These are phyloP conservation scores for Poecilia wingei DNA, from an alignment of 2,797 vertebrate species.

Conservation along the genomic window DNA sequence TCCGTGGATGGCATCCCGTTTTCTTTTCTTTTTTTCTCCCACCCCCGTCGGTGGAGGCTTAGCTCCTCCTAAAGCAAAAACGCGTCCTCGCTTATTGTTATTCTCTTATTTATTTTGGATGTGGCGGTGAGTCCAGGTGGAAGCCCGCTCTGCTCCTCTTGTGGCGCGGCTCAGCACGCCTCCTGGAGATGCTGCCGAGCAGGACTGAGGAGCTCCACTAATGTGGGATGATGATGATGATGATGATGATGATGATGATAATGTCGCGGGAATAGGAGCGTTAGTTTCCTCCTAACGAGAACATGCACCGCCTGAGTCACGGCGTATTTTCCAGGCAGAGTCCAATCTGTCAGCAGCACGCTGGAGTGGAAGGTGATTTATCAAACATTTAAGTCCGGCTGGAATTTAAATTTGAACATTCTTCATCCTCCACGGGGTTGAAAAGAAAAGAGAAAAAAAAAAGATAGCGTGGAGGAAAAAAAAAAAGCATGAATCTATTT, in stretches of 20 bases:
- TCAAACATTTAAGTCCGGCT: not conserved
- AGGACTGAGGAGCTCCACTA: slow-evolving; percentile 62
- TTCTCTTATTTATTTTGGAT: not conserved
- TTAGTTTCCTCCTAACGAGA: slow-evolving; percentile 63
- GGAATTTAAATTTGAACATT: not conserved
- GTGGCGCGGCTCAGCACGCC: slow-evolving; percentile 46
- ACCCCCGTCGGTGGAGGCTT: slow-evolving; percentile 12
- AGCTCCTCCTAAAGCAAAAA: not conserved
- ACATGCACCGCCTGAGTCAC: slow-evolving; percentile 56
- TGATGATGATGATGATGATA: slow-evolving; percentile 54
- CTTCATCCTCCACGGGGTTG: not conserved
- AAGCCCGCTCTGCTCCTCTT: slow-evolving; percentile 40
- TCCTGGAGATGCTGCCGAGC: slow-evolving; percentile 62
- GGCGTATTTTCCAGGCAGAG: slow-evolving; percentile 15
- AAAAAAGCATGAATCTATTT: slow-evolving; percentile 18
- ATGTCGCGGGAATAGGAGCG: slow-evolving; percentile 75
- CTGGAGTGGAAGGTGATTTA: not conserved
- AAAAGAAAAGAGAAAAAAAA: too few species aligned
- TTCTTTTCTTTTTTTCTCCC: not conserved
- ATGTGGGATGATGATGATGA: slow-evolving; percentile 68
- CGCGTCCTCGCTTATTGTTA: not conserved
- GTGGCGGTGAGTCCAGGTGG: slow-evolving; percentile 44
- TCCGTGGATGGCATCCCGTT: slow-evolving; percentile 71
- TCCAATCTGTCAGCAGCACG: slow-evolving; percentile 6
- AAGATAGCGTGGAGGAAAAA: not conserved